Base-by-base conservation (phyloP, 2,113 vertebrate species). In the Crocuta crocuta region DNA sequence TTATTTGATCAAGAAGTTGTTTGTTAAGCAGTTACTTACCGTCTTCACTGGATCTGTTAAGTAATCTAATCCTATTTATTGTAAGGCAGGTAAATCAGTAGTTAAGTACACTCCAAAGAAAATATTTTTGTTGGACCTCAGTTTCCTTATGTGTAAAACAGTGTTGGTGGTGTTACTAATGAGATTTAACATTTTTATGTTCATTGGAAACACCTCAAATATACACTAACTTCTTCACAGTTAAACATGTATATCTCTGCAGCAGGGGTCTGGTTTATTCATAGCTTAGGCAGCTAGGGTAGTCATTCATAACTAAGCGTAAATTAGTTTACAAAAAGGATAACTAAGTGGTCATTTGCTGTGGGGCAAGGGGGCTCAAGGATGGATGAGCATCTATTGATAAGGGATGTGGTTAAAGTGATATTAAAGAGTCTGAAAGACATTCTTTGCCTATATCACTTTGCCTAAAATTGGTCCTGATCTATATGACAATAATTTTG, bases 1-100 rank as follows among this genome's bases (percentile, higher is more conserved):
- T 90, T 93, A 80, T 66, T 87, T 84, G 48, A 89, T 83, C 58
- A 97, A 92, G 55, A 97, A n/a, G 9, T 85, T 82, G 21, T 80
- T 86, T 84, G 95, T 71, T 0, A 39, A 79, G 16, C 23, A 68
- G 28, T 90, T 94, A 76, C 31, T 35, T 88, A 76, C 11, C 33
- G 35, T 89, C 53, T 79, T 94, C 1, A 13, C 33, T 50, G 7
- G 19, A 94, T 10, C 78, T 95, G 91, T 55, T 84, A 65, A 74
- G 87, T 80, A 66, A 74, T 81, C 66, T 65, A 85, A 89, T 91
- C 61, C 17, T 70, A 95, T 21, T 12, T 95, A 78, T 31, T 82
- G 7, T 53, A 88, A 89, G 58, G 2, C 19, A 88, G 70, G 7
- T 26, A 73, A 89, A 33, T 4, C 23, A 82, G 76, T 26, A 89